Evolutionary conservation across 2,113 vertebrate species (phyloP), one percentile per base, ranked within the genome.

Genomic region (Carlito syrichta): DNA sequence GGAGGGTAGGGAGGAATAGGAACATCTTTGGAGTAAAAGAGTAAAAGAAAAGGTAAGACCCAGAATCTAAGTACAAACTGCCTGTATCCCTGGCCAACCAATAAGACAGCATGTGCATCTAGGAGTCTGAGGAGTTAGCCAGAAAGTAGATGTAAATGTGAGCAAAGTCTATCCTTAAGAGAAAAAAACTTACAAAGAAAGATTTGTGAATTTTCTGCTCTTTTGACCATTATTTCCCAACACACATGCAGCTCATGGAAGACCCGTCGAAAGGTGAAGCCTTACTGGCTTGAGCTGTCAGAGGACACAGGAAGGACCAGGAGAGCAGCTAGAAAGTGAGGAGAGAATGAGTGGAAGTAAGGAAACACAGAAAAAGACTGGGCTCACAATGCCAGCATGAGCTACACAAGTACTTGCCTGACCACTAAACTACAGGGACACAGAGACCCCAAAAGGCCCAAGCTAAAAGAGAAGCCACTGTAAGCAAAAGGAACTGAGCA

Each of bases 81-180:
- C 2, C 77, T 9, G 7, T 16, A 30, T 22, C 17, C 23, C 68
- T n/a, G 38, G 43, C 10, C 1, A 30, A 5, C 32, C 9, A 13
- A 7, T 16, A 20, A 30, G 6, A 3, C 45, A 50, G 60, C 20
- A 11, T 4, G 32, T 12, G 40, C 6, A 7, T 4, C 2, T 0
- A 2, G 48, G 38, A n/a, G 23, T 45, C 23, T 2, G 32, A 10
- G 7, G 30, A 14, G 5, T 20, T 8, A 43, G 56, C 68, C 30
- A 71, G 0, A 38, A 54, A 45, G 58, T 6, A n/a, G 38, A 38
- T 13, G 12, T 45, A 22, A 32, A 54, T 3, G 17, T 19, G 4
- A 77, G 8, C 30, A 12, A 6, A 35, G 13, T 56, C n/a, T 22
- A 8, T 54, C 56, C 56, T 32, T 73, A 30, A 19, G 83, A 63